A percentile compares a stretch with the other conserved stretches of the same genome.
These are phyloP conservation scores for Salminus brasiliensis DNA, from an alignment of 2,113 vertebrate species.

Conservation along the genomic window DNA sequence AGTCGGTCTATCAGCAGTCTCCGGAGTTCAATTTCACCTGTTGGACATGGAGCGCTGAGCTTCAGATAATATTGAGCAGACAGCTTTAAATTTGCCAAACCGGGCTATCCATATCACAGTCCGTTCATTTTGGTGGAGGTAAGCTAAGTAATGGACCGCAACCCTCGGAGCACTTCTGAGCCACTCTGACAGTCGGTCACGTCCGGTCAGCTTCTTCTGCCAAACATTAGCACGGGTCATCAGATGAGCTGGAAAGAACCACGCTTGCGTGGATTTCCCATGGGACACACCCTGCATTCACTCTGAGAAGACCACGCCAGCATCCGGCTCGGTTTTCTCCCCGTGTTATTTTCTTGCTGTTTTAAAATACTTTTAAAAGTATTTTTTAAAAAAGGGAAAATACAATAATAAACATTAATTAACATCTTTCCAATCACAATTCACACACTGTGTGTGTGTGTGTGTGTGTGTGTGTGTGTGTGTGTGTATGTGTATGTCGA, in stretches of 20 bases:
- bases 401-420: too few relatives aligned
- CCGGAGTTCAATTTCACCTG: conserved; percentile 1
- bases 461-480: too few relatives aligned
- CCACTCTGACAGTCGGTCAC: neutral
- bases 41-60: neutral
- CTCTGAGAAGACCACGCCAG: neutral
- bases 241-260: conserved; percentile 5
- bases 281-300: neutral
- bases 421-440: too few relatives aligned
- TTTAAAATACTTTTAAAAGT: neutral
- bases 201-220: conserved; percentile 2
- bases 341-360: neutral
- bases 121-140: neutral
- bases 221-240: conserved; percentile 16
- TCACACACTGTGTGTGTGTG: too few relatives aligned
- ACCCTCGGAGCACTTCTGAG: neutral
- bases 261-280: neutral
- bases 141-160: conserved; percentile 4
- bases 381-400: neutral
- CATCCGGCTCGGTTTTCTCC: neutral
- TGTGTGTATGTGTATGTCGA: too few relatives aligned
- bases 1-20: neutral
- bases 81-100: neutral
- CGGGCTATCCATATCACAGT: neutral
- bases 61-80: conserved; percentile 2